Base-by-base conservation (phyloP, 2,113 vertebrate genomes). In the Porphyrio hochstetteri region DNA sequence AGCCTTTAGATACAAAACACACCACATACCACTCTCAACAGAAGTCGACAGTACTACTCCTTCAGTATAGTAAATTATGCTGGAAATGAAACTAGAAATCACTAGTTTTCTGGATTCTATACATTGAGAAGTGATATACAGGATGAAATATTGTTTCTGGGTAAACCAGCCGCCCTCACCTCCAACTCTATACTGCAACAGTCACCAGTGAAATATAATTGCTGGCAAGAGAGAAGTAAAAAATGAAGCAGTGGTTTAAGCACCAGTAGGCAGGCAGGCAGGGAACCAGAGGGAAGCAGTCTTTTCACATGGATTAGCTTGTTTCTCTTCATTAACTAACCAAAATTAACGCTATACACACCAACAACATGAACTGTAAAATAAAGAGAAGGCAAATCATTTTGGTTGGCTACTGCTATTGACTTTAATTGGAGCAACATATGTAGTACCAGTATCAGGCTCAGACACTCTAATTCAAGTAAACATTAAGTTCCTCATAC, bases 51-150 rank as follows among this genome's bases (percentile, higher is more conserved):
- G 72, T 53, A 78, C 61, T 78, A 36, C 90, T 95, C 52, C 86
- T 96, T 78, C 56, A 96, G 68, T 72, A 91, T 13, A 85, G 67
- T 91, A 93, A 95, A 92, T 94, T 82, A 93, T 74, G 65, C 79
- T 70, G 87, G 71, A 97, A 96, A 95, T 85, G 33, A 96, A 98
- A 97, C 75, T 87, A 97, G 90, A 95, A 97, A 97, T 92, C 92
- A 84, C 65, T 82, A n/a, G 35, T 90, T 94, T 96, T 95, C 90
- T 61, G 87, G 82, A 94, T 97, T 97, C 93, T 82, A 76, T 97
- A 94, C 91, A 89, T 91, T 97, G 76, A 94, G 91, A 96, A 95
- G 61, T 93, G 95, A 97, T 96, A 95, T 55, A 83, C 6, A 79
- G 88, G 46, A 92, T 76, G 65, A 89, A 71, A 86, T 61, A 95